Evolutionary conservation across 1,140 invertebrate species (phyloP), one percentile per base, ranked within the genome.

Genomic region (Magallana angulata): DNA sequence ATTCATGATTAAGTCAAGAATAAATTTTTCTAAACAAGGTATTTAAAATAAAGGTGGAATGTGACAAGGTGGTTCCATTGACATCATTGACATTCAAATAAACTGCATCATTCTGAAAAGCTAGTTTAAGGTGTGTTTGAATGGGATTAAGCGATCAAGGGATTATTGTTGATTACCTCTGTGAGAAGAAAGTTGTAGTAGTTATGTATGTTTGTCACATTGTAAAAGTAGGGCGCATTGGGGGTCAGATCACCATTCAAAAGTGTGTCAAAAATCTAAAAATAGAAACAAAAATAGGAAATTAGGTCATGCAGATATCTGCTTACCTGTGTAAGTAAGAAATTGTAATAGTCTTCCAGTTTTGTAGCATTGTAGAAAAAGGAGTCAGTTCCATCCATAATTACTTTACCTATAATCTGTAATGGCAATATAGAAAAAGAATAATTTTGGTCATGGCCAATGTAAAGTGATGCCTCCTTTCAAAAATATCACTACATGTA

Each of bases 111-210:
- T 24, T 24, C 36, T 36, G 36, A 36, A 36, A 36, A 36, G 36
- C 4, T 36, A 36, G 36, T 48, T 48, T 48, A 1, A 48, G 36
- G 36, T 48, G 36, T 1, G 18, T 48, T 48, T 48, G 36, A 48
- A 48, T 48, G 36, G 36, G 36, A 48, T 48, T 48, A 48, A 24
- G 24, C 0, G 60, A 18, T 71, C 14, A 87, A 48, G 62, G 14
- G 18, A 64, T 64, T 5, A 18, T 18, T 64, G 62, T 36, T 0
- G 6, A n/a, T 82, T 91, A 93, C 93, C 85, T 95, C 94, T 0
- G 96, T 95, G 9, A 96, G 94, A 0, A 98, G 92, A 91, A 96
- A 98, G 93, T 98, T 98, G 91, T 97, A 98, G 92, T 98, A 98
- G 92, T 96, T 96, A 68, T 96, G 95, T 85, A 96, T 97, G 0